These are phyloP conservation scores for Dendrolimus pini DNA, from an alignment of 2,888 invertebrate genomes.

Conservation along the genomic window DNA sequence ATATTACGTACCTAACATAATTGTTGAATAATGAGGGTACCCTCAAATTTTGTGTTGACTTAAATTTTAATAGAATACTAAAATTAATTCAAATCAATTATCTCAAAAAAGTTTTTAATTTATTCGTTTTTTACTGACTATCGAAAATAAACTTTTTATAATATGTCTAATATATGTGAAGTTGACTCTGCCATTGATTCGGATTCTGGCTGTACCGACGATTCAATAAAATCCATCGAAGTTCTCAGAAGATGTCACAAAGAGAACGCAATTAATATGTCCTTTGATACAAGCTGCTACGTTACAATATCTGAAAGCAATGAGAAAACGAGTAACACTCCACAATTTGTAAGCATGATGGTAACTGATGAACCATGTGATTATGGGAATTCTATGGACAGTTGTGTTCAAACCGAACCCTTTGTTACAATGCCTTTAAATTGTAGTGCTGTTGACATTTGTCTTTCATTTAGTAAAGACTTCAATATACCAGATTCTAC, in stretches of 20 bases:
- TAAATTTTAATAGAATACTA: neutral
- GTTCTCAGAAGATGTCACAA: constrained; percentile 46
- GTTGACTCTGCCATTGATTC: constrained; percentile 23
- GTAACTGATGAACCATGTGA: constrained; percentile 33
- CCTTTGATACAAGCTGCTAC: constrained; percentile 49
- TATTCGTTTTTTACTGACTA: neutral
- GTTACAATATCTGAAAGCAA: constrained; percentile 31
- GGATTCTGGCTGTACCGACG: constrained; percentile 21
- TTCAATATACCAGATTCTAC: constrained; percentile 34
- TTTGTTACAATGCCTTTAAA: constrained; percentile 27
- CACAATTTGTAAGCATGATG: constrained; percentile 50
- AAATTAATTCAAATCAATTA: neutral
- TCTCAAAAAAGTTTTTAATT: neutral
- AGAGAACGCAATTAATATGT: constrained; percentile 37
- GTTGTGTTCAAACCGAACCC: constrained; percentile 50
- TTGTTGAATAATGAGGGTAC: constrained; percentile 9
- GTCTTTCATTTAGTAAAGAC: constrained; percentile 47
- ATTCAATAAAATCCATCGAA: constrained; percentile 41
- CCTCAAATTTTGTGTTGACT: neutral
- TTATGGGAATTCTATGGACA: constrained; percentile 26
- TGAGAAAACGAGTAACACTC: constrained; percentile 35
- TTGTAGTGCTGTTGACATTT: constrained; percentile 37
- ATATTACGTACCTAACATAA: no score
- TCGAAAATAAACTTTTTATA: no score
- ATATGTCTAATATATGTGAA: neutral